Evolutionary conservation across 1,140 invertebrate species (phyloP).

Genomic region (Drosophila busckii): DNA sequence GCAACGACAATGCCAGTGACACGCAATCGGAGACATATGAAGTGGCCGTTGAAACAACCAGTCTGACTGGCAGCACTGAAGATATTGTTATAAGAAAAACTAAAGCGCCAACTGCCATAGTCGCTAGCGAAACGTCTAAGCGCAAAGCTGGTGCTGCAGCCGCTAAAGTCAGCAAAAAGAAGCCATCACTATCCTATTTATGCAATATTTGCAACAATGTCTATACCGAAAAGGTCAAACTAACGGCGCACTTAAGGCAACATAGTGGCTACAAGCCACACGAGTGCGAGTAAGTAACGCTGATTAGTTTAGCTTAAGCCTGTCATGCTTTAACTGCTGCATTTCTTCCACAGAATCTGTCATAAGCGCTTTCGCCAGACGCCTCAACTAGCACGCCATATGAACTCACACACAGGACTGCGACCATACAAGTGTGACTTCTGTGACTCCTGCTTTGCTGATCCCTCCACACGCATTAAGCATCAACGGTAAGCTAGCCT

Average conservation of each 20-base stretch:
- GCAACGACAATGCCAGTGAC: constrained; percentile 16
- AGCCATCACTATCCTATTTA: constrained; percentile 7
- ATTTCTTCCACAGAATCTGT: constrained; percentile 55
- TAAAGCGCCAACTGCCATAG: background rate
- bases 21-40: constrained; percentile 22
- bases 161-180: background rate
- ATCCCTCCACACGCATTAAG: constrained; percentile 81
- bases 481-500: constrained; percentile 79
- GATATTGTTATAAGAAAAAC: constrained; percentile 25
- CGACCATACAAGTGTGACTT: constrained; percentile 79
- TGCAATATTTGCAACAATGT: constrained; percentile 56
- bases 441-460: constrained; percentile 85
- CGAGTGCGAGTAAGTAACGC: constrained; percentile 66
- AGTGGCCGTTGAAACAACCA: constrained; percentile 9
- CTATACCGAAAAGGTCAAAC: constrained; percentile 45
- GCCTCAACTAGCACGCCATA: constrained; percentile 60
- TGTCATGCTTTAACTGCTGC: no score
- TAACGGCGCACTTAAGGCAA: constrained; percentile 51
- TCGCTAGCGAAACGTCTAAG: background rate
- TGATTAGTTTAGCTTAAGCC: no score
- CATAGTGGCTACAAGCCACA: constrained; percentile 61
- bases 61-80: constrained; percentile 5
- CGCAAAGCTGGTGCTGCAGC: background rate
- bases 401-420: constrained; percentile 70
- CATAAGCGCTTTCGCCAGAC: constrained; percentile 66